Conservation (phyloP, 2,888 invertebrate species). For the Aleiodes alternator region DNA sequence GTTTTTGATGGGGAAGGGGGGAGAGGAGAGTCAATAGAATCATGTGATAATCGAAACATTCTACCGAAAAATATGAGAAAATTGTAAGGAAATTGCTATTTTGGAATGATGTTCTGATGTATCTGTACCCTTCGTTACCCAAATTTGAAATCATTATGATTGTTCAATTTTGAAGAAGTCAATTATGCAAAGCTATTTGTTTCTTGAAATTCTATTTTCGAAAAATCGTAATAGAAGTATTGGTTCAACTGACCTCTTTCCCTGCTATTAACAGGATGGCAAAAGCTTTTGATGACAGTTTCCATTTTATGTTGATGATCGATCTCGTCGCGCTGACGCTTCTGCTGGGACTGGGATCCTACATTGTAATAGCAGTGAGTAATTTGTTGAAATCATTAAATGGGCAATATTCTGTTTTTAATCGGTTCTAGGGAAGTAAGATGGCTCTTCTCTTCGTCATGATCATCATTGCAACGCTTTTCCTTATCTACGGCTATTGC, state of each 20-base stretch:
- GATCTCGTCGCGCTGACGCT: conserved; percentile 59
- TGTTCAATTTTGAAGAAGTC: no score
- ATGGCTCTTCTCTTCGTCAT: conserved; percentile 50
- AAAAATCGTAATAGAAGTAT: no score
- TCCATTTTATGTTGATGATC: conserved; percentile 57
- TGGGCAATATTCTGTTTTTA: neutral
- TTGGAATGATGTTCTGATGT: no score
- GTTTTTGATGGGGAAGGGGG: no score
- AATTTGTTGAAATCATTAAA: neutral
- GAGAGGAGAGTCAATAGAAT: no score
- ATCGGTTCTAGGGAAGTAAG: conserved; percentile 46
- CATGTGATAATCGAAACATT: no score
- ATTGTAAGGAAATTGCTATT: no score
- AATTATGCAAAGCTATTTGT: neutral
- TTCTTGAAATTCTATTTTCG: neutral
- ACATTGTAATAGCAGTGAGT: conserved; percentile 55
- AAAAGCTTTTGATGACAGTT: conserved; percentile 56
- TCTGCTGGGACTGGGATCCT: conserved; percentile 57
- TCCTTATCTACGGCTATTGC: conserved; percentile 54
- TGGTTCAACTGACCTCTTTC: no score
- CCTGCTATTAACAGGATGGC: conserved; percentile 54
- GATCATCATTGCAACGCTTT: conserved; percentile 48
- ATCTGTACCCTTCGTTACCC: no score
- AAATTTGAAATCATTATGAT: no score
- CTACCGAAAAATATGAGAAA: no score